Conservation (phyloP, 2,888 invertebrate species). For the Aleiodes leptofemur region DNA sequence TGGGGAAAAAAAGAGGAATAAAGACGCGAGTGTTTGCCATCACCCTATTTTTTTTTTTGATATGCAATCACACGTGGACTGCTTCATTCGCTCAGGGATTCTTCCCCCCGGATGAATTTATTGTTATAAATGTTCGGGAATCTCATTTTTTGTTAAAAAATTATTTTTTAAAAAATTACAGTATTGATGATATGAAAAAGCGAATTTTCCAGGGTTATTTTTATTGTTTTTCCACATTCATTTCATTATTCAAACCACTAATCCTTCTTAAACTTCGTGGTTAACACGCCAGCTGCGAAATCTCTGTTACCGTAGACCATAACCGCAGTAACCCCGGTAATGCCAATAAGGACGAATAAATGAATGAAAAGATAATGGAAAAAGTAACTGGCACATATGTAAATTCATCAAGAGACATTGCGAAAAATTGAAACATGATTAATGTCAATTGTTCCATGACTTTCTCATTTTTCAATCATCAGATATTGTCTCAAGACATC, state of each 20-base stretch:
- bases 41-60: background rate
- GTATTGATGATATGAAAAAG: no score
- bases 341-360: constrained; percentile 5
- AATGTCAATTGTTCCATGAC: no score
- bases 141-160: background rate
- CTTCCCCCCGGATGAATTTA: background rate
- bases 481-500: no score
- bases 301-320: background rate
- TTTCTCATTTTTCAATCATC: no score
- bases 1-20: background rate
- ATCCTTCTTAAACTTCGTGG: constrained; percentile 17
- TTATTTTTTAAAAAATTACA: no score
- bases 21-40: background rate
- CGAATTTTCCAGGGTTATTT: no score
- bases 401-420: background rate
- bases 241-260: constrained; percentile 18
- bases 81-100: background rate
- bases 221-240: background rate
- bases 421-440: background rate
- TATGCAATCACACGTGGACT: background rate
- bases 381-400: background rate
- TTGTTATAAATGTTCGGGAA: background rate
- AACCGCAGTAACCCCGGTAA: background rate
- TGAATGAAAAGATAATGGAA: background rate
- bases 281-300: constrained; percentile 16